A percentile compares a stretch with the other conserved stretches of the same genome.
Conservation (phyloP, 2,113 vertebrate genomes). For the Carassius carassius region DNA sequence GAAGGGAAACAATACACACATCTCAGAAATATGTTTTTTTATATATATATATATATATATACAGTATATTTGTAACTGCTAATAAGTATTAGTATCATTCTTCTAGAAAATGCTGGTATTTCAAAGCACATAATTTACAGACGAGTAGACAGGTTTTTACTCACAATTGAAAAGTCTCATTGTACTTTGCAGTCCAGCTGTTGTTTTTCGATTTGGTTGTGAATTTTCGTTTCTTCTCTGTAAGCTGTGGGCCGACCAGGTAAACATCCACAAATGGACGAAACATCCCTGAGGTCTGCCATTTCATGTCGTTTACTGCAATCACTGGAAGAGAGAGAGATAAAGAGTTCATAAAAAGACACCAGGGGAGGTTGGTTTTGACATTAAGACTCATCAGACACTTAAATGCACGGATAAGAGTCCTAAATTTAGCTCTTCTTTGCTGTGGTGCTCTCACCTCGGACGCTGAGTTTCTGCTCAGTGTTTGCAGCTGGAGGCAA, state of each 20-base stretch:
- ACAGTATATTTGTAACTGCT: not conserved
- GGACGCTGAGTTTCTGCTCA: slow-evolving; percentile 90
- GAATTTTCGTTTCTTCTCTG: slow-evolving; percentile 95
- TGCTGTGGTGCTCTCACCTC: slow-evolving; percentile 76
- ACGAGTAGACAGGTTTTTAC: slow-evolving; percentile 45
- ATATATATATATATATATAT: too few relatives aligned
- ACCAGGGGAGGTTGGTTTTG: not conserved
- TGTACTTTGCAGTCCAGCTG: slow-evolving; percentile 96
- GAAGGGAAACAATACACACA: not conserved
- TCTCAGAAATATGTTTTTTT: not conserved
- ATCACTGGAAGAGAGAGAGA: slow-evolving; percentile 79
- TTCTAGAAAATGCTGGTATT: not conserved
- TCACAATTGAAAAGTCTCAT: slow-evolving; percentile 96
- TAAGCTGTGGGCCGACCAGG: slow-evolving; percentile 89
- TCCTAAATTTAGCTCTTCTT: not conserved
- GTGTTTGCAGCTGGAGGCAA: slow-evolving; percentile 86
- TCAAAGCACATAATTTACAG: not conserved
- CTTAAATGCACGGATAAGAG: not conserved
- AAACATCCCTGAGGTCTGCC: slow-evolving; percentile 96
- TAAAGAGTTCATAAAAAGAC: not conserved
- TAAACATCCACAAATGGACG: slow-evolving; percentile 93
- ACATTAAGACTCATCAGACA: not conserved
- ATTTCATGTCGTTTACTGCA: slow-evolving; percentile 93
- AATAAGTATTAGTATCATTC: not conserved
- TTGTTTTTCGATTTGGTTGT: slow-evolving; percentile 98